Conservation (phyloP, 2,888 invertebrate species). For the Hirtodrosophila confusa region DNA sequence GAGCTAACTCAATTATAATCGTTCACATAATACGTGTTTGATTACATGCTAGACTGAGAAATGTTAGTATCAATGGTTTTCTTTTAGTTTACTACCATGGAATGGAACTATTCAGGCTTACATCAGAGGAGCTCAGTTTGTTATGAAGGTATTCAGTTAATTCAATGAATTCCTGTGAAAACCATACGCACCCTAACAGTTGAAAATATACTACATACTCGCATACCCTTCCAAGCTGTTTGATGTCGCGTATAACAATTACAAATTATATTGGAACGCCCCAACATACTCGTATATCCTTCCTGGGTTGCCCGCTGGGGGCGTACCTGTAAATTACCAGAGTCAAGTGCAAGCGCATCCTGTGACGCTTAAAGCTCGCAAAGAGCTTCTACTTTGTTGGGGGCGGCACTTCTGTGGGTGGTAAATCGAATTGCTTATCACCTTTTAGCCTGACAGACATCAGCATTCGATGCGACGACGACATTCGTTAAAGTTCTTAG, state of each 20-base stretch:
- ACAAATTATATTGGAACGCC: slow-evolving; percentile 28
- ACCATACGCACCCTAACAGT: no score
- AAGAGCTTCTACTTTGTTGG: slow-evolving; percentile 8
- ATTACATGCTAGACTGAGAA: no score
- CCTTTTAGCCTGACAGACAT: slow-evolving; percentile 56
- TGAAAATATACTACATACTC: no score
- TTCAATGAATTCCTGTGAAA: no score
- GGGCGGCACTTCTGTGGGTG: slow-evolving; percentile 3
- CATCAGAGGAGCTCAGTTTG: no score
- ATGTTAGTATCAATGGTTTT: no score
- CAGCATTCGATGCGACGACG: slow-evolving; percentile 39
- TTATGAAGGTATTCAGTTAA: no score
- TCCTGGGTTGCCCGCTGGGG: slow-evolving; percentile 4
- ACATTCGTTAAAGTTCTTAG: slow-evolving; percentile 53
- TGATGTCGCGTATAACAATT: slow-evolving; percentile 37
- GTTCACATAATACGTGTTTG: no score
- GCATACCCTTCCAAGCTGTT: background rate
- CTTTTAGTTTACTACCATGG: no score
- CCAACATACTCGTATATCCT: background rate
- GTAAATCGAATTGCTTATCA: slow-evolving; percentile 66
- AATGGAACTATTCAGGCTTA: no score
- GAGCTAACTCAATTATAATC: background rate
- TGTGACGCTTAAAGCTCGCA: slow-evolving; percentile 16
- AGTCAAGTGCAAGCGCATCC: slow-evolving; percentile 41
- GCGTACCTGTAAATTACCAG: slow-evolving; percentile 32